Evolutionary conservation across 2,888 invertebrate genomes (phyloP), one percentile per base, ranked within the genome.

Genomic region (Leptopilina syphax): DNA sequence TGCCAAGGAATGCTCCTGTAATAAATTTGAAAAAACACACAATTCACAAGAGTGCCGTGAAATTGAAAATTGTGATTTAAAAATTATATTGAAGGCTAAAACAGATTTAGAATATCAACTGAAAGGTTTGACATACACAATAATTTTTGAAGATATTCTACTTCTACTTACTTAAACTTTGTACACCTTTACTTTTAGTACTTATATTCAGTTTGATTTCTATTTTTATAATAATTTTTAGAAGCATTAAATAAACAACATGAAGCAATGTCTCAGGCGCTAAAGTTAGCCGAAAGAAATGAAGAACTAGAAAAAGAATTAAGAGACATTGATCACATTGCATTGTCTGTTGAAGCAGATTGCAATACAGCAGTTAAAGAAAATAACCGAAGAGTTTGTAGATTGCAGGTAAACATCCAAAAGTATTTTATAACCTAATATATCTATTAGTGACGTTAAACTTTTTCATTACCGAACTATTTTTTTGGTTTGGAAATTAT

Each of bases 231-330:
- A 12, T 68, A 57, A 50, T 67, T 77, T 78, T 78, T 84, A 92
- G 94, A 93, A 84, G 93, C 94, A 27, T 89, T 95, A 80, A 93
- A 93, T 78, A 95, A 95, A 87, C 95, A 96, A 88, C 97, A 97
- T 90, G 96, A 96, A 89, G 97, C 96, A 5, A 96, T 96, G 96
- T 93, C 95, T 67, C 93, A 95, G 84, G 96, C 96, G 6, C 92
- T 96, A 66, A 93, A 93, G 87, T 93, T 96, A 77, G 96, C 96
- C n/a, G 95, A 96, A 84, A 94, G 95, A 85, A 96, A 96, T 87
- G 94, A 94, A 88, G 92, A 92, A 80, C 90, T 97, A 77, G 95
- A 96, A 90, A 94, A 95, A 80, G 96, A 96, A 90, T 88, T 96
- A 83, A 93, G 94, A 83, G 96, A 96, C 88, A 94, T 96, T 73